Conservation (phyloP, 1,140 invertebrate species). For the Drosophila pallidifrons region DNA sequence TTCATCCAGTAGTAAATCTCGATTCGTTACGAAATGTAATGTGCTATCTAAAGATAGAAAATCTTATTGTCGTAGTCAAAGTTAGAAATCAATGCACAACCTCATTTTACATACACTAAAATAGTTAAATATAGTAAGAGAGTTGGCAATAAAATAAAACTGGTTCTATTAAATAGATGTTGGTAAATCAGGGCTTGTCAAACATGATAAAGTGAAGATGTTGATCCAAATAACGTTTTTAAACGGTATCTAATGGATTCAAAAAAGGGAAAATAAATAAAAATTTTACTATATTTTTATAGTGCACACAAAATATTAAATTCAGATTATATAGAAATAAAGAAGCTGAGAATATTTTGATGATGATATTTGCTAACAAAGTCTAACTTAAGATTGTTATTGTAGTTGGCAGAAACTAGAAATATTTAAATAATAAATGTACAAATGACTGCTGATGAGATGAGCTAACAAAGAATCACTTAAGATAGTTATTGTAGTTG, state of each 20-base stretch:
- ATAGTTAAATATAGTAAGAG: conserved; percentile 1
- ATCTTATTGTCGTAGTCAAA: neutral
- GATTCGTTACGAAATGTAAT: conserved; percentile 5
- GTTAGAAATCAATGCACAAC: neutral
- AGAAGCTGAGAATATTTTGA: neutral
- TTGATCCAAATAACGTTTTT: neutral
- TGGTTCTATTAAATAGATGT: neutral
- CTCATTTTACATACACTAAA: conserved; percentile 5
- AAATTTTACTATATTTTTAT: too few species aligned
- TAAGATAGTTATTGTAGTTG: too few species aligned
- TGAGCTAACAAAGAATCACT: too few species aligned
- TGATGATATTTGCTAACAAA: neutral
- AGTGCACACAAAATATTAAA: too few species aligned
- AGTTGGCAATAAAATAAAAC: conserved; percentile 4
- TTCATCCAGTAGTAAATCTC: neutral
- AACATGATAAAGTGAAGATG: neutral
- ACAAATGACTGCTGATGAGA: too few species aligned
- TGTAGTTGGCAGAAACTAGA: too few species aligned
- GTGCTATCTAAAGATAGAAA: conserved; percentile 5
- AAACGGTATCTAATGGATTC: too few species aligned
- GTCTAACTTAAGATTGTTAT: too few species aligned
- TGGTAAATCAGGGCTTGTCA: conserved; percentile 14
- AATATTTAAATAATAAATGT: too few species aligned
- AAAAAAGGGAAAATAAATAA: too few species aligned
- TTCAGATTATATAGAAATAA: too few species aligned